These are phyloP conservation scores for Agrochola lota DNA, from an alignment of 2,888 invertebrate species.

Conservation along the genomic window DNA sequence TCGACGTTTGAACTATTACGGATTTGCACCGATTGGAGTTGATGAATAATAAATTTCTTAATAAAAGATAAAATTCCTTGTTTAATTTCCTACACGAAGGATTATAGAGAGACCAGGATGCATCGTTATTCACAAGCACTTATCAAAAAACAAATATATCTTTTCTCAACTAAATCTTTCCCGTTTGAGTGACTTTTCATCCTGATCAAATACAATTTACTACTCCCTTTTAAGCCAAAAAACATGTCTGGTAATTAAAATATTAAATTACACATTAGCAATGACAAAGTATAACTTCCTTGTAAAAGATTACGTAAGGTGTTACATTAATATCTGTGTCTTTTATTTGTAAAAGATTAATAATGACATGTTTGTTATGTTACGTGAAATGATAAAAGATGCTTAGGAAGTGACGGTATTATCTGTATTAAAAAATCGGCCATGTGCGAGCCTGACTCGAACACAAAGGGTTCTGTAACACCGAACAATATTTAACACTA, in stretches of 20 bases:
- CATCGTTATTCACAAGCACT: not conserved
- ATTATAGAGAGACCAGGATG: constrained; percentile 3
- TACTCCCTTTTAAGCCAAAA: constrained; percentile 22
- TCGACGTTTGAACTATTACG: no score
- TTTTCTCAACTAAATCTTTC: not conserved
- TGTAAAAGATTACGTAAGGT: constrained; percentile 41
- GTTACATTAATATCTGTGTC: constrained; percentile 31
- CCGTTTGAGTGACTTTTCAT: not conserved
- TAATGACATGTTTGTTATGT: not conserved
- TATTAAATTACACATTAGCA: constrained; percentile 38
- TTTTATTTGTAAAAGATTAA: constrained; percentile 45
- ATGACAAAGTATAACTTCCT: constrained; percentile 59
- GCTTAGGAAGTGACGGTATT: constrained; percentile 12
- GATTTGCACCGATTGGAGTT: not conserved
- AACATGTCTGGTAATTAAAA: constrained; percentile 58
- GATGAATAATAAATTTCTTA: not conserved
- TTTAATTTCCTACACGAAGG: not conserved
- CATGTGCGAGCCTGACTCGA: no score
- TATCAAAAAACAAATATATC: constrained; percentile 4
- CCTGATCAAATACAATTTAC: constrained; percentile 33
- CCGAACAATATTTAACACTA: no score
- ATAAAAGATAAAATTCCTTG: not conserved
- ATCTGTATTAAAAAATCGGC: not conserved
- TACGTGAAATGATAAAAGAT: constrained; percentile 30
- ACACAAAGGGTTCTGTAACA: no score